phyloP scores from a whole-genome alignment of 2,797 vertebrate species.

The Hipposideros larvatus region DNA sequence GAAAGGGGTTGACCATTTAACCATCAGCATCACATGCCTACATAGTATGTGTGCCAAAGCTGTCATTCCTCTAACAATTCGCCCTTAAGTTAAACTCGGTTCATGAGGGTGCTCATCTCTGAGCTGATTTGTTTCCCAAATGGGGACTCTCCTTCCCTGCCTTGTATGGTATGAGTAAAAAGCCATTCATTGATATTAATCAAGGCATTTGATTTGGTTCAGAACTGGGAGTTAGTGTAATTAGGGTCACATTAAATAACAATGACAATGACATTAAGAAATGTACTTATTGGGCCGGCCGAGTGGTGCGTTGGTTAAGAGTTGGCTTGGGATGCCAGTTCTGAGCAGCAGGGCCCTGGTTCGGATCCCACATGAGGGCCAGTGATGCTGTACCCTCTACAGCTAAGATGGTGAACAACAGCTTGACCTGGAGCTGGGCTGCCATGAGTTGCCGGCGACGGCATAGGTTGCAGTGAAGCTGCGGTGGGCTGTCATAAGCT shows the following conservation, averaged over 20 bases:
- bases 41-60: rapidly evolving
- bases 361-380: too few relatives aligned
- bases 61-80: not conserved
- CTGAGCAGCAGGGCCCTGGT: not conserved
- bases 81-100: not conserved
- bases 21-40: not conserved
- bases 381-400: too few relatives aligned
- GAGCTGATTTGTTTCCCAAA: not conserved
- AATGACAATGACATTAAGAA: not conserved
- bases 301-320: too few relatives aligned
- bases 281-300: too few relatives aligned
- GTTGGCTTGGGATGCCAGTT: too few relatives aligned
- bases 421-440: too few relatives aligned
- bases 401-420: too few relatives aligned
- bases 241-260: not conserved
- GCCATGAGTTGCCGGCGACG: too few relatives aligned
- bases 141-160: not conserved
- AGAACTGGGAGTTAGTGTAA: not conserved
- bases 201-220: not conserved
- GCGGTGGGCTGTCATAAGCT: too few relatives aligned
- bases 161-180: not conserved
- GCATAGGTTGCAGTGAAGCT: too few relatives aligned
- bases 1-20: not conserved
- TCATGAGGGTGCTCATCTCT: too few relatives aligned
- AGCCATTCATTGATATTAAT: not conserved